These are phyloP conservation scores for Ispidina lecontei DNA, from an alignment of 2,797 vertebrate genomes.

Conservation along the genomic window DNA sequence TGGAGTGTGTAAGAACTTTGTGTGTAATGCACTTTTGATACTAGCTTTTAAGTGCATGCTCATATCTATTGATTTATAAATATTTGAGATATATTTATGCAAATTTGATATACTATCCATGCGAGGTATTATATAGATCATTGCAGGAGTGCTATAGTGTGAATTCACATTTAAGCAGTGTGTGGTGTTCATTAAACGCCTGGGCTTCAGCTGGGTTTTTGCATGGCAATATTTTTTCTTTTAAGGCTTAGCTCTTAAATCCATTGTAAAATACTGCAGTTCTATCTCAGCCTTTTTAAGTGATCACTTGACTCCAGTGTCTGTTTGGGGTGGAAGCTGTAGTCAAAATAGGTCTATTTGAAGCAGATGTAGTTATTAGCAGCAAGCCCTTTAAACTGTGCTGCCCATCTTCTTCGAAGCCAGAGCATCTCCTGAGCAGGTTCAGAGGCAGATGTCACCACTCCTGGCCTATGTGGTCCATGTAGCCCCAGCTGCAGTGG, in stretches of 20 bases:
- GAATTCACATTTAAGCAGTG: constrained; percentile 39
- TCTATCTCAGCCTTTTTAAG: constrained; percentile 41
- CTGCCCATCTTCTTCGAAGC: background rate
- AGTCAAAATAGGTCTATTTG: constrained; percentile 43
- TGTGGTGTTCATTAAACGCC: constrained; percentile 27
- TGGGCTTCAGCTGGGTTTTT: background rate
- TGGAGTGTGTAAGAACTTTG: constrained; percentile 30
- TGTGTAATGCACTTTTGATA: constrained; percentile 46
- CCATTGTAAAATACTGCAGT: constrained; percentile 33
- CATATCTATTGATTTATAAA: constrained; percentile 57
- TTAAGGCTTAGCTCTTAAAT: constrained; percentile 34
- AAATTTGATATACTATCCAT: constrained; percentile 51
- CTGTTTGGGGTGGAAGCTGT: constrained; percentile 11
- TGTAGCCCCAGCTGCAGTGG: background rate
- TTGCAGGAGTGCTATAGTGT: constrained; percentile 34
- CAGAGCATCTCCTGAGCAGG: background rate
- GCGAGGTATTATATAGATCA: constrained; percentile 35
- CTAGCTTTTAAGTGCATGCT: constrained; percentile 48
- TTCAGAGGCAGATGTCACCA: background rate
- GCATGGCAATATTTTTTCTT: constrained; percentile 20
- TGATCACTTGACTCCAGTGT: constrained; percentile 21
- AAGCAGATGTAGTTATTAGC: constrained; percentile 52
- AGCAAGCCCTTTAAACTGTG: background rate
- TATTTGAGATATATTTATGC: constrained; percentile 59
- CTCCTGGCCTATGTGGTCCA: background rate